phyloP scores from a whole-genome alignment of 2,113 vertebrate species.

The Loxodonta africana region DNA sequence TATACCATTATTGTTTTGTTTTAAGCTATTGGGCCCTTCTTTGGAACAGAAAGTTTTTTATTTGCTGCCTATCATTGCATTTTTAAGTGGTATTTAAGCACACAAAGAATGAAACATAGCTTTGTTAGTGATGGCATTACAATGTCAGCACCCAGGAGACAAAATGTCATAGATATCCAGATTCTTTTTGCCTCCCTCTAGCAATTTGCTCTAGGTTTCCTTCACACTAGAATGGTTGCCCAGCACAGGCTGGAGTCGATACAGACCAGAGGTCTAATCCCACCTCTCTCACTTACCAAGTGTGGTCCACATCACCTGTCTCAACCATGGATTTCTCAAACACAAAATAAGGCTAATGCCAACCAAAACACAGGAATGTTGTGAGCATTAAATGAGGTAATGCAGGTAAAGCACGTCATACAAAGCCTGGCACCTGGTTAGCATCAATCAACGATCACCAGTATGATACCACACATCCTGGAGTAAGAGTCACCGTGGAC shows the following conservation, averaged over 20 bases:
- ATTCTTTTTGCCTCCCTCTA: neutral
- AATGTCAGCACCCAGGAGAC: neutral
- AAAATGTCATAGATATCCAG: neutral
- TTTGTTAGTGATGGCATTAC: neutral
- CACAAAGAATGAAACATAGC: neutral
- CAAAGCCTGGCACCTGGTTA: fast-evolving
- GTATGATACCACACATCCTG: fast-evolving
- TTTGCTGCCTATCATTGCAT: neutral
- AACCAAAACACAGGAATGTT: neutral
- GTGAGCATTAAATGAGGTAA: neutral
- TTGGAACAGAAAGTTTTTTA: neutral
- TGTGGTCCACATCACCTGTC: neutral
- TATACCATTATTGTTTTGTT: neutral
- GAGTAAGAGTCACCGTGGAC: neutral
- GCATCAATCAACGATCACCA: fast-evolving
- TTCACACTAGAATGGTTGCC: neutral
- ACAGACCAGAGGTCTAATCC: neutral
- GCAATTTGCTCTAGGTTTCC: neutral
- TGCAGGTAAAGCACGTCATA: fast-evolving
- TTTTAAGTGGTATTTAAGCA: neutral
- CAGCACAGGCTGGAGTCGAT: neutral
- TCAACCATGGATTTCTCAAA: neutral
- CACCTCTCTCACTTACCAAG: neutral
- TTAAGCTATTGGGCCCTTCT: neutral
- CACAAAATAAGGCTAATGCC: neutral